Evolutionary conservation across 2,113 vertebrate species (phyloP).

Genomic region (Crocuta crocuta): DNA sequence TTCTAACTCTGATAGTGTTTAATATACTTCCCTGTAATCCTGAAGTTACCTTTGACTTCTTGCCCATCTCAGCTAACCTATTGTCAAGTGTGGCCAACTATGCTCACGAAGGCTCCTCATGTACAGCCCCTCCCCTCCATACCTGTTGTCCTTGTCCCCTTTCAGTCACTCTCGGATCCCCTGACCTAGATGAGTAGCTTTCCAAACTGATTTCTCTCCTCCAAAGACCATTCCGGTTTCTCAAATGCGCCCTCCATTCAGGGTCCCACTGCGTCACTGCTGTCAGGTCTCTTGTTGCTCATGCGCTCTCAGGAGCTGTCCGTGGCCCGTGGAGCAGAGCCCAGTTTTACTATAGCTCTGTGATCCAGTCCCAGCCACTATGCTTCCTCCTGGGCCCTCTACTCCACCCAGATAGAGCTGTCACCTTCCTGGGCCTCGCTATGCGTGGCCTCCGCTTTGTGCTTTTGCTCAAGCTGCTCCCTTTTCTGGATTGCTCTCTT

Average conservation of each 20-base stretch:
- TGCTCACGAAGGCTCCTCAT: not conserved
- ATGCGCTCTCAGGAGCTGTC: not conserved
- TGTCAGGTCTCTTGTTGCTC: not conserved
- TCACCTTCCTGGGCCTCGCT: not conserved
- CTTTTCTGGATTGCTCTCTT: not conserved
- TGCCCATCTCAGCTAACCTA: not conserved
- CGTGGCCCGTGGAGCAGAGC: not conserved
- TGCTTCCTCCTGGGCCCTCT: rapidly evolving
- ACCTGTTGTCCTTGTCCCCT: not conserved
- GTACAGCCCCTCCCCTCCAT: not conserved
- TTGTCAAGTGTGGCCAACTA: not conserved
- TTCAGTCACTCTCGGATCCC: not conserved
- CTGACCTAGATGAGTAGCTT: not conserved
- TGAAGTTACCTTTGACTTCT: not conserved
- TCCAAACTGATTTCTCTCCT: not conserved
- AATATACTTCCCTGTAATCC: not conserved
- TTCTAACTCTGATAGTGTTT: not conserved
- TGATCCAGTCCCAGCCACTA: rapidly evolving
- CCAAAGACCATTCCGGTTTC: not conserved
- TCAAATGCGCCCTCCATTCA: not conserved
- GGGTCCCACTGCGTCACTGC: not conserved
- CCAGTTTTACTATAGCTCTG: not conserved
- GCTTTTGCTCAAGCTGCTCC: not conserved
- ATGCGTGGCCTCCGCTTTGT: not conserved
- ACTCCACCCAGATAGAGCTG: not conserved